Percentiles rank a stretch among this genome's conserved stretches.
Evolutionary conservation across 2,888 invertebrate genomes (phyloP).

Genomic region (Ectemnius cavifrons): DNA sequence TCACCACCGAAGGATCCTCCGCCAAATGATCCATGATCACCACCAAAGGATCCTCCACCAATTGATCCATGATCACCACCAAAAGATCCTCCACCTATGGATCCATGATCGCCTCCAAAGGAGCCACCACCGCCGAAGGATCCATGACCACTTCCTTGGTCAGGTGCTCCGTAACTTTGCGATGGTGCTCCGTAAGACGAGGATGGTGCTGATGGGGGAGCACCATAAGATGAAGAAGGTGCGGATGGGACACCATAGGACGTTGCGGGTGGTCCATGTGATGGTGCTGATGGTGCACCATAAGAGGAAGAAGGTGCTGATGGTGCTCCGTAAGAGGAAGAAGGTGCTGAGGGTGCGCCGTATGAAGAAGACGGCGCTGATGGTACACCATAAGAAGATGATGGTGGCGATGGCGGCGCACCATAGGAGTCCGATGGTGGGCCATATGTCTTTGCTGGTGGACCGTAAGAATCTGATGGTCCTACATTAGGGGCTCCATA

Average conservation of each 20-base stretch:
- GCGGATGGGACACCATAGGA: slow-evolving; percentile 59
- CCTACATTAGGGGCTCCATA: slow-evolving; percentile 64
- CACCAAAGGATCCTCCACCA: slow-evolving; percentile 36
- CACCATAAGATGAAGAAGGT: slow-evolving; percentile 48
- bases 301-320: slow-evolving; percentile 43
- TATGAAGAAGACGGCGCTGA: slow-evolving; percentile 36
- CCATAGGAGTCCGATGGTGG: slow-evolving; percentile 54
- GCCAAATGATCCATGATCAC: slow-evolving; percentile 32
- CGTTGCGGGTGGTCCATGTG: slow-evolving; percentile 54
- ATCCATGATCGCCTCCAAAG: slow-evolving; percentile 51
- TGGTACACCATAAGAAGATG: slow-evolving; percentile 34
- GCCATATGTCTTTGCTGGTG: slow-evolving; percentile 49
- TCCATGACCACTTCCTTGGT: slow-evolving; percentile 33
- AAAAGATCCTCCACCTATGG: slow-evolving; percentile 73
- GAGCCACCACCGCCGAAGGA: slow-evolving; percentile 21
- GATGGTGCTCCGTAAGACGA: slow-evolving; percentile 43
- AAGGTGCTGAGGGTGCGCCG: slow-evolving; percentile 46
- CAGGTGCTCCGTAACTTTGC: slow-evolving; percentile 37
- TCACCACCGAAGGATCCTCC: slow-evolving; percentile 31
- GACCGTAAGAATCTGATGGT: slow-evolving; percentile 55
- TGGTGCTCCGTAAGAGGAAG: slow-evolving; percentile 57
- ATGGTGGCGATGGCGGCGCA: slow-evolving; percentile 43
- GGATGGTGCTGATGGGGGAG: slow-evolving; percentile 47
- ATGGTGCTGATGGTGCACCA: slow-evolving; percentile 33
- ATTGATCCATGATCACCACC: slow-evolving; percentile 36